These are phyloP conservation scores for Euglossa dilemma DNA, from an alignment of 1,140 invertebrate species.

Conservation along the genomic window DNA sequence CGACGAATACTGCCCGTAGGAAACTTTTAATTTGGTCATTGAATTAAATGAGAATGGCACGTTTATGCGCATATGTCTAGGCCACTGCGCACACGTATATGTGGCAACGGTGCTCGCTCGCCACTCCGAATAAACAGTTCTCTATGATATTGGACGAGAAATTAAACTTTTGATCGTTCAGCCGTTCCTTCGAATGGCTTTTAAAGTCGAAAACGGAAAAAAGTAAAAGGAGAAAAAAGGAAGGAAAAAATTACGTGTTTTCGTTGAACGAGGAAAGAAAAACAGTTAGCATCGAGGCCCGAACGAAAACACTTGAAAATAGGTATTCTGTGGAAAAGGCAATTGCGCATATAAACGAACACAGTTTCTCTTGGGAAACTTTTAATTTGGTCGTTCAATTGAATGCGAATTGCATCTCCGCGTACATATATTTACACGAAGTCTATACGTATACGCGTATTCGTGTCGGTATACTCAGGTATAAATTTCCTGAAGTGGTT, in stretches of 20 bases:
- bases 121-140: not conserved
- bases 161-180: slow-evolving; percentile 17
- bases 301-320: slow-evolving; percentile 14
- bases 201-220: not conserved
- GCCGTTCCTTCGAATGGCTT: not conserved
- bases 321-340: slow-evolving; percentile 9
- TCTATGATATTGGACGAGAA: not conserved
- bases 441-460: not conserved
- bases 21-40: slow-evolving; percentile 65
- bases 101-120: not conserved
- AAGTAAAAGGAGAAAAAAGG: not conserved
- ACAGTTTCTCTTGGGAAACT: slow-evolving; percentile 6
- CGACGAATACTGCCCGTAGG: slow-evolving; percentile 54
- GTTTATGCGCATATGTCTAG: slow-evolving; percentile 40
- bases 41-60: slow-evolving; percentile 55
- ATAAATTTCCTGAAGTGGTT: not conserved
- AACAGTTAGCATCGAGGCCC: not conserved
- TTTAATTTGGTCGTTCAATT: slow-evolving; percentile 46
- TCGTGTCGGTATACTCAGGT: not conserved
- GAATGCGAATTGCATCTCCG: slow-evolving; percentile 14
- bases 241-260: not conserved
- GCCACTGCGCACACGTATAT: not conserved
- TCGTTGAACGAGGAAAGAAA: not conserved
- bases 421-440: not conserved
- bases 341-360: slow-evolving; percentile 25